Conservation (phyloP, 1,140 invertebrate species). For the honey bee (Apis mellifera) region DNA sequence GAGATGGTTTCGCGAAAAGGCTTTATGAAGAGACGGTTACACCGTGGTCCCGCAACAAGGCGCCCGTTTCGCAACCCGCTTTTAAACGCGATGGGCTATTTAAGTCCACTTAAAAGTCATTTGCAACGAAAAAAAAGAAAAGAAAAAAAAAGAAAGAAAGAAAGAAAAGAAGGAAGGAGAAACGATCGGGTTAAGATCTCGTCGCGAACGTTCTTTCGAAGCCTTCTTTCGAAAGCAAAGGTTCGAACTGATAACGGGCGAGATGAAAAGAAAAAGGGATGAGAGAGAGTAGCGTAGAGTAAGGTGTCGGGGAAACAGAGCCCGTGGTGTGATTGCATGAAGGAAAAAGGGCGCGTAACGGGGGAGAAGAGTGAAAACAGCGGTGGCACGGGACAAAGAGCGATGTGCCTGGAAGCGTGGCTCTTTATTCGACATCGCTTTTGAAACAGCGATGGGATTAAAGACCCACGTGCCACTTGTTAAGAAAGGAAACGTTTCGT, state of each 20-base stretch:
- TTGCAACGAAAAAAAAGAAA: slow-evolving; percentile 46
- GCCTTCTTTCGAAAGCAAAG: background rate
- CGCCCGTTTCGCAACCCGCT: slow-evolving; percentile 50
- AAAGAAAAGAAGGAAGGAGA: background rate
- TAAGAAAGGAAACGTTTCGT: slow-evolving; percentile 16
- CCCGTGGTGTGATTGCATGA: slow-evolving; percentile 49
- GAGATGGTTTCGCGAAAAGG: slow-evolving; percentile 23
- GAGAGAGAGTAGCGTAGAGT: slow-evolving; percentile 43
- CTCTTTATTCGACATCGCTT: slow-evolving; percentile 49
- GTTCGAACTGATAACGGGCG: too few relatives aligned
- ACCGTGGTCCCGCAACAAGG: slow-evolving; percentile 21
- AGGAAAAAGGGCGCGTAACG: slow-evolving; percentile 40
- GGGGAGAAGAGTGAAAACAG: slow-evolving; percentile 13
- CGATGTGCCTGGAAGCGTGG: slow-evolving; percentile 16
- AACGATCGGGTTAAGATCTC: background rate
- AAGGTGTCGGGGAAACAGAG: slow-evolving; percentile 29
- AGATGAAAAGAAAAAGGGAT: background rate
- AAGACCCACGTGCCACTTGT: slow-evolving; percentile 45
- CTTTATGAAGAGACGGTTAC: slow-evolving; percentile 47
- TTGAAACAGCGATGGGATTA: slow-evolving; percentile 40
- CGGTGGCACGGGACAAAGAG: slow-evolving; percentile 42
- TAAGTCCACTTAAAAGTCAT: slow-evolving; percentile 60
- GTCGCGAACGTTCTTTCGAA: background rate
- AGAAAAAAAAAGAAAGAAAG: background rate
- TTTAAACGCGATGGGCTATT: slow-evolving; percentile 57